Conservation (phyloP, 1,140 invertebrate species). For the Ceratoteleas bidentatus region DNA sequence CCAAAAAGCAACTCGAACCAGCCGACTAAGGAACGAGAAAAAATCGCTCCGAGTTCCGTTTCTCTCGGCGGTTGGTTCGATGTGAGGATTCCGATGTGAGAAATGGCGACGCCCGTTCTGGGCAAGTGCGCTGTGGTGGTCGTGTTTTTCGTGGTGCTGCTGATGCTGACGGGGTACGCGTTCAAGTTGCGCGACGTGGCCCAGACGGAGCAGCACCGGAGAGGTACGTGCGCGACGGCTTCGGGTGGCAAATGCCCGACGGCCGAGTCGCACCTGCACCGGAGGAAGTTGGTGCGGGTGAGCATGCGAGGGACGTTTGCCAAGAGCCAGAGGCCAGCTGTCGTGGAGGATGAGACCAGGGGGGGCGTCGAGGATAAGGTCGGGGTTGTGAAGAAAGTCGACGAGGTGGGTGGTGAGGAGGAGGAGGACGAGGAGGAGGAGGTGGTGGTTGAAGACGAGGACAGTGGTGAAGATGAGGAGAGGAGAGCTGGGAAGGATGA, state of each 20-base stretch:
- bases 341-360: constrained; percentile 27
- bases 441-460: constrained; percentile 2
- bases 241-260: constrained; percentile 68
- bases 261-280: constrained; percentile 36
- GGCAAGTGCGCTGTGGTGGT: constrained; percentile 72
- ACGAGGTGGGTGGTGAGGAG: constrained; percentile 2
- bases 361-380: constrained; percentile 10
- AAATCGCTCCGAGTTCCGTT: too few relatives aligned
- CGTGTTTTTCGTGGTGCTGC: constrained; percentile 57
- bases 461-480: constrained; percentile 13
- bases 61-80: background rate
- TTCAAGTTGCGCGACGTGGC: constrained; percentile 74
- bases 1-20: too few relatives aligned
- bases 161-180: constrained; percentile 72
- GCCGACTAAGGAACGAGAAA: too few relatives aligned
- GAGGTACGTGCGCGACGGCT: constrained; percentile 50
- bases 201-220: constrained; percentile 44
- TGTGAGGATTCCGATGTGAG: constrained; percentile 36
- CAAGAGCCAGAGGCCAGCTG: constrained; percentile 70
- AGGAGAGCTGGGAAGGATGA: background rate
- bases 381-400: background rate
- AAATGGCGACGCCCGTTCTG: constrained; percentile 75
- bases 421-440: constrained; percentile 22
- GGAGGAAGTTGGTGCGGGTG: constrained; percentile 65
- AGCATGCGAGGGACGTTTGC: constrained; percentile 58